Percentiles rank a stretch among this genome's conserved stretches.
Conservation (phyloP, 2,888 invertebrate genomes). For the Microchrysa polita region DNA sequence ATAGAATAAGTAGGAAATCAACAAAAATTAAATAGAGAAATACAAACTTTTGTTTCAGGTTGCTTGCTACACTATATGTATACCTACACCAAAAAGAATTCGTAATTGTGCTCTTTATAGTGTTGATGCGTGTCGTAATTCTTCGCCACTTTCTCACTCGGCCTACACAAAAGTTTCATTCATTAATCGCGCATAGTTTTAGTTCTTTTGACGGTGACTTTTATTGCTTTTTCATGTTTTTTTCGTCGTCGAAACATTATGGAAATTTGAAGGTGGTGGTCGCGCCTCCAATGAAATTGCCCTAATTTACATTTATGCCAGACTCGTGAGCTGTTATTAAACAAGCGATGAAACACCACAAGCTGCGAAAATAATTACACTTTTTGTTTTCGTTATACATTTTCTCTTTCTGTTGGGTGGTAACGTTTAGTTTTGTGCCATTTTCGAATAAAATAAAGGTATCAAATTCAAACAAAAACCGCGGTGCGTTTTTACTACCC, state of each 20-base stretch:
- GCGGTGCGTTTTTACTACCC: too few relatives aligned
- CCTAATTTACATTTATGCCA: conserved; percentile 22
- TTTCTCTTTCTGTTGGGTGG: too few relatives aligned
- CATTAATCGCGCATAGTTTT: not conserved
- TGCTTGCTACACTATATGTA: too few relatives aligned
- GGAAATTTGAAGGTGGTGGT: conserved; percentile 7
- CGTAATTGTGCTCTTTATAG: conserved; percentile 1
- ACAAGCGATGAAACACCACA: conserved; percentile 30
- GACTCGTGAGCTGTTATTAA: conserved; percentile 25
- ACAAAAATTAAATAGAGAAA: not conserved
- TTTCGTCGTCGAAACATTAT: not conserved
- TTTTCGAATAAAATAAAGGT: too few relatives aligned
- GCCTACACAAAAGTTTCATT: not conserved
- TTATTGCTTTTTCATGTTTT: conserved; percentile 33
- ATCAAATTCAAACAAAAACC: too few relatives aligned
- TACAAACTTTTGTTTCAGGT: too few relatives aligned
- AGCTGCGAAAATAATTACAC: conserved; percentile 5
- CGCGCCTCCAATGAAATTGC: conserved; percentile 26
- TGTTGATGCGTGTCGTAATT: conserved; percentile 32
- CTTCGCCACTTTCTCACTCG: not conserved
- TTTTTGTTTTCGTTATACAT: not conserved
- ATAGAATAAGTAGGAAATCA: not conserved
- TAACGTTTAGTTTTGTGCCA: too few relatives aligned
- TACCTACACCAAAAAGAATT: too few relatives aligned
- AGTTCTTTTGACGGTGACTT: conserved; percentile 2